phyloP scores from a whole-genome alignment of 2,113 vertebrate species.

The Scatophagus argus region DNA sequence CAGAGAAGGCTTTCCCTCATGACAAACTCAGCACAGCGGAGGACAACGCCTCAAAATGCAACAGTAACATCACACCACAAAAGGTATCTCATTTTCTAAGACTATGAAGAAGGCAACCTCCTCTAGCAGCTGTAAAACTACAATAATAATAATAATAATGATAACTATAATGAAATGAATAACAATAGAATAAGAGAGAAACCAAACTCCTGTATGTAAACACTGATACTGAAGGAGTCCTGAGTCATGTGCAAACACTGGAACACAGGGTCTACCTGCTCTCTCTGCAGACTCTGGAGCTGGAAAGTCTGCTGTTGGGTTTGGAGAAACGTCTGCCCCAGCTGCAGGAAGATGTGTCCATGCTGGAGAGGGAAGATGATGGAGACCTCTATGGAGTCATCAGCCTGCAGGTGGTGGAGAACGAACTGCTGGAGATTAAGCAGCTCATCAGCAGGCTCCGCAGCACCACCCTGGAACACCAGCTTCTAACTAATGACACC shows the following conservation, averaged over 20 bases:
- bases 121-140: neutral
- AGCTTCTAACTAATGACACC: conserved; percentile 13
- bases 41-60: conserved; percentile 60
- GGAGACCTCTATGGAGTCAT: conserved; percentile 73
- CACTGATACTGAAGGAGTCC: too few relatives aligned
- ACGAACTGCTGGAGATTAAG: conserved; percentile 75
- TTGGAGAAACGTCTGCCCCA: conserved; percentile 71
- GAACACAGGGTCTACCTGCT: neutral
- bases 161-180: neutral
- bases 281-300: conserved; percentile 54
- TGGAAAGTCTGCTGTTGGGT: conserved; percentile 72
- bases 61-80: conserved; percentile 43
- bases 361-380: conserved; percentile 79
- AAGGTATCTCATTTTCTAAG: conserved; percentile 62
- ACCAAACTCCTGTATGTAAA: neutral
- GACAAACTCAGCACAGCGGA: conserved; percentile 58
- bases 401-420: conserved; percentile 78
- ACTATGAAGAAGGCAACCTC: neutral
- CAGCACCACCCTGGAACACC: conserved; percentile 26
- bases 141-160: neutral
- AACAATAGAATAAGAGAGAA: neutral
- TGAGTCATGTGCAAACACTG: fast-evolving
- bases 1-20: conserved; percentile 67
- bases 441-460: conserved; percentile 76
- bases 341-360: conserved; percentile 61